These are phyloP conservation scores for Epizoanthus ramosus DNA, from an alignment of 92 coral and sea anemone species.

Conservation along the genomic window DNA sequence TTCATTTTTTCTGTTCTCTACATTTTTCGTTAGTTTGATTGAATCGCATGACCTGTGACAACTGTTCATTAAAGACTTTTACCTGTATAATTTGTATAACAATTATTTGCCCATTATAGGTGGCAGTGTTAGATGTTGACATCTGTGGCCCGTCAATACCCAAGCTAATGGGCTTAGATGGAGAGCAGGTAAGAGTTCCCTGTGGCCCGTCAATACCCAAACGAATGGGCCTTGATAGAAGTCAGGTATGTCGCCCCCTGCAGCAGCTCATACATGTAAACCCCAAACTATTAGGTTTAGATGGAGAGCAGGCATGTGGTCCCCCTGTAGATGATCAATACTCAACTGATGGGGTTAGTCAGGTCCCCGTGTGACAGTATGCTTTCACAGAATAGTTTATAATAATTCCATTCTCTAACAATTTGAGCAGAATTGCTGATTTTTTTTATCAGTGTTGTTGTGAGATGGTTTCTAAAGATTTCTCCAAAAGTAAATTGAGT, in stretches of 20 bases:
- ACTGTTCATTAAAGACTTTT: too few species aligned
- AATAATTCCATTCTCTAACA: too few species aligned
- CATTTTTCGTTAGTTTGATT: background rate
- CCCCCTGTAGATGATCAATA: background rate
- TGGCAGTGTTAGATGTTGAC: conserved; percentile 94
- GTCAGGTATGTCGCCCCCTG: conserved; percentile 79
- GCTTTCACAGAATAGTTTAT: too few species aligned
- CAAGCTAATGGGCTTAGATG: conserved; percentile 94
- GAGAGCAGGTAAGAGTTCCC: conserved; percentile 82
- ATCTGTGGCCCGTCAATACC: conserved; percentile 99
- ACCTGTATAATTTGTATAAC: background rate
- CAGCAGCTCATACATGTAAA: conserved; percentile 92
- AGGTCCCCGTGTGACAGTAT: too few species aligned
- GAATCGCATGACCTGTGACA: background rate
- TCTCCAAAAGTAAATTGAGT: too few species aligned
- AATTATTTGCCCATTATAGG: conserved; percentile 42
- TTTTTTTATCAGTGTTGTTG: too few species aligned
- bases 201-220: background rate
- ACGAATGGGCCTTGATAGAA: conserved; percentile 50
- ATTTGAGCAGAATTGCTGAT: too few species aligned
- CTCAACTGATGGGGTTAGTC: background rate
- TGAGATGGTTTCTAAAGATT: too few species aligned
- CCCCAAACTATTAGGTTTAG: conserved; percentile 96
- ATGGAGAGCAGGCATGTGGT: conserved; percentile 90
- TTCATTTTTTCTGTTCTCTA: background rate